phyloP scores from a whole-genome alignment of 2,797 vertebrate species.

The Gymnothorax reevesii region DNA sequence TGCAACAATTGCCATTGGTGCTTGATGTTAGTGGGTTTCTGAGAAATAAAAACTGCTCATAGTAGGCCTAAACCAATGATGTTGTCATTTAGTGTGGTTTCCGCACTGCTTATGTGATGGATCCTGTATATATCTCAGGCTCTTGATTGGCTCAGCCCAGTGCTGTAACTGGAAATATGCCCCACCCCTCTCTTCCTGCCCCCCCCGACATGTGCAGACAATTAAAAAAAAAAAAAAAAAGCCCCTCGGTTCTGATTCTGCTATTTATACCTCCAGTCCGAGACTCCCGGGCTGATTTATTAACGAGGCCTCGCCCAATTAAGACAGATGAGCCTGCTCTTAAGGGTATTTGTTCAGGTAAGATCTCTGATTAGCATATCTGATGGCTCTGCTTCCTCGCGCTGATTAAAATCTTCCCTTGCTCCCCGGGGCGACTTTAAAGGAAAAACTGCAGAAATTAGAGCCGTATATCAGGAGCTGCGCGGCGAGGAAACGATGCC shows the following conservation, averaged over 20 bases:
- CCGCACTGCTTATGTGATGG: not conserved
- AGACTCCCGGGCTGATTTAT: constrained; percentile 69
- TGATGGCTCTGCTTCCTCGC: constrained; percentile 68
- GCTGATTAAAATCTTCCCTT: constrained; percentile 63
- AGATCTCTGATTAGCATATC: constrained; percentile 74
- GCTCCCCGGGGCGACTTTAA: constrained; percentile 51
- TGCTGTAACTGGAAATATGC: not conserved
- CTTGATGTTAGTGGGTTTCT: too few relatives aligned
- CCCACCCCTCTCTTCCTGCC: constrained; percentile 16
- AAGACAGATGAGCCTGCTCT: constrained; percentile 72
- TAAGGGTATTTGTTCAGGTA: constrained; percentile 75
- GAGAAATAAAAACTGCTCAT: too few relatives aligned
- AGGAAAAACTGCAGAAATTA: constrained; percentile 48
- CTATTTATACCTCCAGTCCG: constrained; percentile 61
- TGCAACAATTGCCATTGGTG: too few relatives aligned
- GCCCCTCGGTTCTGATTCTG: constrained; percentile 53
- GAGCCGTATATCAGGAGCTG: constrained; percentile 20
- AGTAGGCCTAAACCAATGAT: too few relatives aligned
- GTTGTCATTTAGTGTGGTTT: not conserved
- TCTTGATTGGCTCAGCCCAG: not conserved
- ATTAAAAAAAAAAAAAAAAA: constrained; percentile 37
- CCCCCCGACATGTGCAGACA: constrained; percentile 38
- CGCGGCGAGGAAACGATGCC: constrained; percentile 14
- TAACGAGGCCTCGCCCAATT: constrained; percentile 75
- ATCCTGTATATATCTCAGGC: not conserved